phyloP scores from a whole-genome alignment of 2,888 invertebrate genomes.

The Crossocerus cetratus region DNA sequence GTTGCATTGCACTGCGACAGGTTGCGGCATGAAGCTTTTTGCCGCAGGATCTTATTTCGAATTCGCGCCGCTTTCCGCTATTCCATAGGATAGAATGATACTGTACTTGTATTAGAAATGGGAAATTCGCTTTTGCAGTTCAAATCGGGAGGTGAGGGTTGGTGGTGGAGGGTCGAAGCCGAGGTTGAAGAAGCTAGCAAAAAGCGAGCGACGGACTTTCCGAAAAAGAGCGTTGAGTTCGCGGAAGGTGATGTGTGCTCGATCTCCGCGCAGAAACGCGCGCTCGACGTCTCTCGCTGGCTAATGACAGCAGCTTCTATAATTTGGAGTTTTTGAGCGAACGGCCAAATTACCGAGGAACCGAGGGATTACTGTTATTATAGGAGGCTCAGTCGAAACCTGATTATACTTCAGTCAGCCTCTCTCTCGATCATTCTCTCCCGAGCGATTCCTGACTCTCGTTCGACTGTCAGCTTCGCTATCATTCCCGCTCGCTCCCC shows the following conservation, averaged over 20 bases:
- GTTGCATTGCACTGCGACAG: too few species aligned
- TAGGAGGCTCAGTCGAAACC: constrained; percentile 72
- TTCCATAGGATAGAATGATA: too few species aligned
- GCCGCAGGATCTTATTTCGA: too few species aligned
- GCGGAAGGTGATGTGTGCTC: constrained; percentile 54
- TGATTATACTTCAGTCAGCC: constrained; percentile 75
- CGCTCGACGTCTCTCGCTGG: constrained; percentile 23
- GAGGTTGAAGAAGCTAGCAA: too few species aligned
- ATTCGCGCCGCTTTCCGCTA: too few species aligned
- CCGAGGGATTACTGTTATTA: constrained; percentile 76
- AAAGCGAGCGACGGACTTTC: constrained; percentile 39
- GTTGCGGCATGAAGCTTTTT: too few species aligned
- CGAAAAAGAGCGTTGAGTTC: constrained; percentile 54
- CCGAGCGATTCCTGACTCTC: constrained; percentile 14
- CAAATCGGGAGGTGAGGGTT: too few species aligned
- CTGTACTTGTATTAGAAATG: too few species aligned
- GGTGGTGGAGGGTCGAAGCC: too few species aligned
- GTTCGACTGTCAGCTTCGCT: constrained; percentile 68
- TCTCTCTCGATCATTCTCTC: constrained; percentile 65
- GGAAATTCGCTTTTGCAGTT: too few species aligned
- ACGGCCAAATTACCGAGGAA: constrained; percentile 75
- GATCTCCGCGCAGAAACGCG: too few species aligned
- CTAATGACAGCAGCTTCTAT: constrained; percentile 77
- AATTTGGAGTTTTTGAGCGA: constrained; percentile 76
- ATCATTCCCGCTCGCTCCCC: constrained; percentile 39